Conservation (phyloP, 92 coral and sea anemone genomes). For the Phenganax stokvisi region DNA sequence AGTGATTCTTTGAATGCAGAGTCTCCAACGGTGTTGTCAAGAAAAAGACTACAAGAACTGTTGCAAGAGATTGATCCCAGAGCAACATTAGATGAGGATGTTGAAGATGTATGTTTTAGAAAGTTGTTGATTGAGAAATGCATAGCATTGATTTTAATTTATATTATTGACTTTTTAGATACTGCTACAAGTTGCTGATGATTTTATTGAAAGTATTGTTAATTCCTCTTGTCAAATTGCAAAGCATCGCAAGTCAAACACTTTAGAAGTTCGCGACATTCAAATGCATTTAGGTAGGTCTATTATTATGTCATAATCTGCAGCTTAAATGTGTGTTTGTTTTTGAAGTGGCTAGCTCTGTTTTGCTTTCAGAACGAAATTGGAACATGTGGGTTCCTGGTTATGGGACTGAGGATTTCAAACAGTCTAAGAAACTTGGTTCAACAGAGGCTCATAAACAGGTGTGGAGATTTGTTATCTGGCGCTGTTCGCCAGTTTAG, state of each 20-base stretch:
- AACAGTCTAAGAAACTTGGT: conserved; percentile 84
- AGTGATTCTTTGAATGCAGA: conserved; percentile 67
- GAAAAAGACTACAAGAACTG: conserved; percentile 83
- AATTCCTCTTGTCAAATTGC: conserved; percentile 94
- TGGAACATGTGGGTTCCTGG: conserved; percentile 99
- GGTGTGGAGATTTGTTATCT: conserved; percentile 42
- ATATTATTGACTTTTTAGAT: conserved; percentile 45
- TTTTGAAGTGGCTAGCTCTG: neutral
- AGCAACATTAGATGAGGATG: conserved; percentile 97
- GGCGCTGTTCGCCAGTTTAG: neutral
- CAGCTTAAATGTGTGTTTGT: neutral
- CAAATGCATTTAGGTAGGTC: conserved; percentile 82
- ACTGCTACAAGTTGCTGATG: conserved; percentile 92
- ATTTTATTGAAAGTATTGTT: conserved; percentile 91
- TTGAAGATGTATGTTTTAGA: conserved; percentile 75
- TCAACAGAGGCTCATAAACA: conserved; percentile 98
- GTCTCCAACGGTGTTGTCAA: conserved; percentile 76
- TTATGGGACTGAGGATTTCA: conserved; percentile 87
- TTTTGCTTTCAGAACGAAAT: conserved; percentile 56
- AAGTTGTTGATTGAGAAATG: neutral
- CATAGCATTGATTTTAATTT: too few relatives aligned
- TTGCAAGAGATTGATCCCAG: conserved; percentile 91
- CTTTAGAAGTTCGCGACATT: conserved; percentile 84
- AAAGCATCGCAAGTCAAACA: conserved; percentile 88
- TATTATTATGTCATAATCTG: neutral